Evolutionary conservation across 2,888 invertebrate species (phyloP).

Genomic region (Cerceris rybyensis): DNA sequence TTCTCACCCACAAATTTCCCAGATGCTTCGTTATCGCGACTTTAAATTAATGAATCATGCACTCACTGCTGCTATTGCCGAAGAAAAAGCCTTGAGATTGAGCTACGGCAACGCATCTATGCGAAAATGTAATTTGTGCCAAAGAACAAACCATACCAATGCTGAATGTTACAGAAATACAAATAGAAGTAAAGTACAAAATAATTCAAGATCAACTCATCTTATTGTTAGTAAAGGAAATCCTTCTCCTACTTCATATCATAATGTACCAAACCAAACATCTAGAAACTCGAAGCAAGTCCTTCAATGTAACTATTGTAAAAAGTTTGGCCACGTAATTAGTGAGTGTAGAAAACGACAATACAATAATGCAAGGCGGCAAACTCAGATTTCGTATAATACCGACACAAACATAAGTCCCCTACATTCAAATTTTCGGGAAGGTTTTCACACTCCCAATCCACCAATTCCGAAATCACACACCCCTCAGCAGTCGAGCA

Average conservation of each 20-base stretch:
- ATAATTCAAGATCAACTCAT: neutral
- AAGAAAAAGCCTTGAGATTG: neutral
- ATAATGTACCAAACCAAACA: neutral
- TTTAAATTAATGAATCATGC: constrained; percentile 8
- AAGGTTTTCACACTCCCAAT: neutral
- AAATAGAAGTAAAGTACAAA: neutral
- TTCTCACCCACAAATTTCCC: constrained; percentile 7
- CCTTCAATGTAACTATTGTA: constrained; percentile 8
- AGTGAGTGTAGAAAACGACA: constrained; percentile 5
- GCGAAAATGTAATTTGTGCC: constrained; percentile 3
- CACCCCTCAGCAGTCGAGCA: too few relatives aligned
- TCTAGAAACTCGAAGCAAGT: neutral
- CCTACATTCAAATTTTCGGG: constrained; percentile 13
- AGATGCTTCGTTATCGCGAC: constrained; percentile 12
- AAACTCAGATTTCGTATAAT: neutral
- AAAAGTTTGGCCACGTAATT: constrained; percentile 11
- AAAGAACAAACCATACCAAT: neutral
- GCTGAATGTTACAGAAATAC: neutral
- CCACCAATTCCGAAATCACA: neutral
- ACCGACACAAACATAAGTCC: neutral
- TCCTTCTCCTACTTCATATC: neutral
- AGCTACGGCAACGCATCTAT: neutral
- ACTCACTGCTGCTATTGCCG: neutral
- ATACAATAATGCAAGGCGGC: neutral
- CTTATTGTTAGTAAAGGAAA: too few relatives aligned